A percentile compares a stretch with the other conserved stretches of the same genome.
phyloP scores from a whole-genome alignment of 2,888 invertebrate genomes.

The Zaprionus lineosus region DNA sequence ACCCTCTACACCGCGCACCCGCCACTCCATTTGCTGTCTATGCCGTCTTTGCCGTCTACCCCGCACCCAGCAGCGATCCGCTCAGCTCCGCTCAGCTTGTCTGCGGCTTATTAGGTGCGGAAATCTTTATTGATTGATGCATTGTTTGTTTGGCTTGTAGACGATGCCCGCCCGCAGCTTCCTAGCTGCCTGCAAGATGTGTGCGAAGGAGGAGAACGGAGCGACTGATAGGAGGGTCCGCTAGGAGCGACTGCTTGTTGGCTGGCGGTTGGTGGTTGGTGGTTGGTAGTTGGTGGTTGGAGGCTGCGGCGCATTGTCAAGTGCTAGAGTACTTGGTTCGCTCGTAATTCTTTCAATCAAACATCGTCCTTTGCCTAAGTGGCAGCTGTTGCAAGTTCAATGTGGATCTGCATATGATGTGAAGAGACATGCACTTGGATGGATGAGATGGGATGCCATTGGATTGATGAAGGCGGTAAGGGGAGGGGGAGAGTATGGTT shows the following conservation, averaged over 20 bases:
- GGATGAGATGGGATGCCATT: neutral
- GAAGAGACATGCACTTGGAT: too few relatives aligned
- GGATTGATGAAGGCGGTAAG: too few relatives aligned
- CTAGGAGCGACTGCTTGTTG: neutral
- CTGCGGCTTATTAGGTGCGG: constrained; percentile 77
- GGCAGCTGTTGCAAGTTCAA: constrained; percentile 28
- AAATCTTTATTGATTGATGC: constrained; percentile 80
- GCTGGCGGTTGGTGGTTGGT: neutral
- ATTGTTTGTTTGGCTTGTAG: constrained; percentile 69
- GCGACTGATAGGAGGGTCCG: neutral
- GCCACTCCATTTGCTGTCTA: neutral
- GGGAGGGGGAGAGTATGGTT: too few relatives aligned
- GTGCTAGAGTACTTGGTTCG: constrained; percentile 44
- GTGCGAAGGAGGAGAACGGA: neutral
- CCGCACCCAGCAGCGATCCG: neutral
- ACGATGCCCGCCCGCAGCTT: constrained; percentile 59
- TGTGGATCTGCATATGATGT: constrained; percentile 1
- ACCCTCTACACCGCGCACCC: constrained; percentile 5
- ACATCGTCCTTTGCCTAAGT: constrained; percentile 45
- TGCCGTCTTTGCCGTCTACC: neutral
- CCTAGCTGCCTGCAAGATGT: constrained; percentile 4
- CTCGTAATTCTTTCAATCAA: constrained; percentile 67
- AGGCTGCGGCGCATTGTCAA: constrained; percentile 26
- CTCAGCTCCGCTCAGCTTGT: constrained; percentile 21
- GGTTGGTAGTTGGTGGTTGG: neutral